Base-by-base conservation (phyloP, 2,113 vertebrate genomes). In the Lepus timidus region DNA sequence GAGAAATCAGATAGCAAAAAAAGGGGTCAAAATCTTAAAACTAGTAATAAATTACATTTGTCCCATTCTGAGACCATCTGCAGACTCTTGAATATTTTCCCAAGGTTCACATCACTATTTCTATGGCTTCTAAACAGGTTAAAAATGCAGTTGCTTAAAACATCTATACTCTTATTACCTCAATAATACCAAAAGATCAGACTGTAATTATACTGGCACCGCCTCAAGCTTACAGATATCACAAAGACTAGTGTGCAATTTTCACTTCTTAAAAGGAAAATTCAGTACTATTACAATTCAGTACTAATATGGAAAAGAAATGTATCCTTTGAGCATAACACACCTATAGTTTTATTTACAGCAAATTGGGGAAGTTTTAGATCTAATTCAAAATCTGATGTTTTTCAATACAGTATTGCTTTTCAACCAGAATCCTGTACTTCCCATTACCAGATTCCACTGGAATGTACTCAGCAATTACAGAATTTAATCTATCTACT, bases 111-210 rank as follows among this genome's bases (percentile, higher is more conserved):
- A 94, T 33, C 96, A 92, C 93, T 97, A 97, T 94, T 92, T 98
- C 74, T 44, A 97, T 90, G 85, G 78, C 83, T 97, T 97, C 97
- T 82, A 49, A 96, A 81, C 78, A 96, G 73, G 94, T 98, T 97
- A 98, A 97, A 98, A 96, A 97, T 93, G 68, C 88, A 64, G 90
- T 95, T 96, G 90, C 90, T 92, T 81, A 74, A 82, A 98, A 98
- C 97, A 98, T 97, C 94, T 98, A 96, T 97, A 98, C 91, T 96
- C 96, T 44, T 95, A 95, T 97, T 97, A 94, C 82, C 49, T 92
- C 96, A 91, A 95, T 83, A 96, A 97, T 91, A 97, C 95, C 65
- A 1, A 95, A 9, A 82, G 91, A 95, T 96, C 95, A 94, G 78
- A 93, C 93, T 97, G 78, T 95, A 97, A 96, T 73, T 95, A 95